A percentile compares a stretch with the other conserved stretches of the same genome.
These are phyloP conservation scores for Amphibalanus amphitrite DNA, from an alignment of 1,140 invertebrate genomes.

Conservation along the genomic window DNA sequence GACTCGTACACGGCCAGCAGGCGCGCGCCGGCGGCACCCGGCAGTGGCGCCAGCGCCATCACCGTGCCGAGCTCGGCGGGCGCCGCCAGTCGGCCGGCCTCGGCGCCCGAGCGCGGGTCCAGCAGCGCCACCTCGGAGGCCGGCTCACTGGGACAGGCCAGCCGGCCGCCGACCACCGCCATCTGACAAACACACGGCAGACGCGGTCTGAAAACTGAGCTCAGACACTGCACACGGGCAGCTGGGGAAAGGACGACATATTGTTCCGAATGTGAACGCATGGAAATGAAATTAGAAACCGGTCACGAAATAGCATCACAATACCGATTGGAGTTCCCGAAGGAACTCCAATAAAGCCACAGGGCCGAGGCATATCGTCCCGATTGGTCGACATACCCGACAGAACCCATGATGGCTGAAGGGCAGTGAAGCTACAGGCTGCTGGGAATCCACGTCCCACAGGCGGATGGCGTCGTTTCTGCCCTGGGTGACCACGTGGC, in stretches of 20 bases:
- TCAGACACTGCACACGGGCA: no score
- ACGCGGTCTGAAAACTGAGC: no score
- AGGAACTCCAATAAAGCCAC: no score
- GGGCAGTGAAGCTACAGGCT: neutral
- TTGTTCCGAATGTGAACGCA: no score
- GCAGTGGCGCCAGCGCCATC: constrained; percentile 6
- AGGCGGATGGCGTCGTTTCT: neutral
- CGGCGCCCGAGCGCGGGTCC: neutral
- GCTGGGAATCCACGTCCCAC: neutral
- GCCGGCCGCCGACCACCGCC: neutral
- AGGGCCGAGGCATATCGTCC: no score
- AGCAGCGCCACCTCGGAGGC: neutral
- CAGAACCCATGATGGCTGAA: neutral
- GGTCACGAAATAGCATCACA: no score
- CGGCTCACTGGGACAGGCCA: neutral
- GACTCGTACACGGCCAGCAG: neutral
- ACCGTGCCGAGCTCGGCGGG: constrained; percentile 7
- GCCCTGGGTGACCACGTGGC: neutral
- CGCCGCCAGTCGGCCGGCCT: neutral
- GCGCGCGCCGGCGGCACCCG: no score
- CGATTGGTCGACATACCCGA: neutral
- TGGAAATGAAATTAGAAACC: no score
- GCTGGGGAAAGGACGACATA: no score
- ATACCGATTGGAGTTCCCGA: no score
- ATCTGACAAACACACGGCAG: no score